Evolutionary conservation across 2,888 invertebrate genomes (phyloP).

Genomic region (Drosophila cognata): DNA sequence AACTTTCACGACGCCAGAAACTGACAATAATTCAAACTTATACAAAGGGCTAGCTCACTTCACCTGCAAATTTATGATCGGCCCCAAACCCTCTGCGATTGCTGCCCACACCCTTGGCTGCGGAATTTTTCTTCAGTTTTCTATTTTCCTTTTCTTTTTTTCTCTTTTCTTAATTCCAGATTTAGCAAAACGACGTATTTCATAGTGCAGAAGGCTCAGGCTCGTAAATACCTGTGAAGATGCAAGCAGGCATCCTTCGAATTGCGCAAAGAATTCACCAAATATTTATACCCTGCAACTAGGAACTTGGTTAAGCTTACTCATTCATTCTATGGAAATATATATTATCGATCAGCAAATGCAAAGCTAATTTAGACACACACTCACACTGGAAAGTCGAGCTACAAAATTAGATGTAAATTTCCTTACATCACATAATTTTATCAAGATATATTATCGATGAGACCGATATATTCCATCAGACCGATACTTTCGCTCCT

Average conservation of each 20-base stretch:
- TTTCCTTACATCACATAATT: neutral
- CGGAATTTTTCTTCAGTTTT: slow-evolving; percentile 24
- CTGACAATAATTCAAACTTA: slow-evolving; percentile 76
- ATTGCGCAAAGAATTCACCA: slow-evolving; percentile 39
- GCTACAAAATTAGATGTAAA: neutral
- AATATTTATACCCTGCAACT: slow-evolving; percentile 21
- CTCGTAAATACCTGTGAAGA: slow-evolving; percentile 67
- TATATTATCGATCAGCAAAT: neutral
- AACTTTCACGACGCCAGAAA: slow-evolving; percentile 41
- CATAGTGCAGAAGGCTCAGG: slow-evolving; percentile 64
- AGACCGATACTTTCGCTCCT: fast-evolving
- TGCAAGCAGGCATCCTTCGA: slow-evolving; percentile 49
- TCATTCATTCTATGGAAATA: neutral
- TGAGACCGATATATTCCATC: neutral
- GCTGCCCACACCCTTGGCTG: slow-evolving; percentile 18
- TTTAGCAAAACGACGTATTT: slow-evolving; percentile 56
- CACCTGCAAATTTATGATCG: slow-evolving; percentile 74
- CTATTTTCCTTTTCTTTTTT: slow-evolving; percentile 8
- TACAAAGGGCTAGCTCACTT: slow-evolving; percentile 66
- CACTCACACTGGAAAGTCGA: neutral
- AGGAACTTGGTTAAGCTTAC: neutral
- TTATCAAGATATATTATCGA: neutral
- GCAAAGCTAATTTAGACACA: neutral
- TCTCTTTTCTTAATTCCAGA: slow-evolving; percentile 29
- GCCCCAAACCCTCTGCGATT: slow-evolving; percentile 20